Evolutionary conservation across 2,888 invertebrate genomes (phyloP).

Genomic region (Orthonychiurus folsomi): DNA sequence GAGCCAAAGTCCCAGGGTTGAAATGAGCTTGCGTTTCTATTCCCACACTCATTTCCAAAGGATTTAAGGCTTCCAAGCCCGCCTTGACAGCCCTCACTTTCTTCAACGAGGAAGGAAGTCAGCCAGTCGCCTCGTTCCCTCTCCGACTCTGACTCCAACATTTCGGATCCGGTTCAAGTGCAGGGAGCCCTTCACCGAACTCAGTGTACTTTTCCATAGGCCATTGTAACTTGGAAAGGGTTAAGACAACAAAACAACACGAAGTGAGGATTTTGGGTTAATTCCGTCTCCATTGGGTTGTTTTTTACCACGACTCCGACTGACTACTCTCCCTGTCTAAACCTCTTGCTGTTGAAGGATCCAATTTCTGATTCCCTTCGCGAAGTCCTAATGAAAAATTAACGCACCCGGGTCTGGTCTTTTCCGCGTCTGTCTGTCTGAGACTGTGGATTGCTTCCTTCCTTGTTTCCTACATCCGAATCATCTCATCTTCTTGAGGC

Average conservation of each 20-base stretch:
- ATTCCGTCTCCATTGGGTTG: too few relatives aligned
- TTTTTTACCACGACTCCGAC: too few relatives aligned
- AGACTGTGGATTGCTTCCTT: neutral
- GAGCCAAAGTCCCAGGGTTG: neutral
- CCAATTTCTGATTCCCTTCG: conserved; percentile 5
- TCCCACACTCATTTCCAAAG: conserved; percentile 1
- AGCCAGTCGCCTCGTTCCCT: neutral
- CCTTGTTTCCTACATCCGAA: neutral
- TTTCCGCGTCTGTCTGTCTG: neutral
- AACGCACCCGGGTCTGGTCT: too few relatives aligned
- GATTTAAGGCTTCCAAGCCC: neutral
- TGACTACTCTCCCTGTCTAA: too few relatives aligned
- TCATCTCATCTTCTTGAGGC: neutral
- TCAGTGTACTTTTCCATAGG: too few relatives aligned
- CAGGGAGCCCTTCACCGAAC: too few relatives aligned
- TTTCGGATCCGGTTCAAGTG: too few relatives aligned
- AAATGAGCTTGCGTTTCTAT: neutral
- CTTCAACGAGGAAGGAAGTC: neutral
- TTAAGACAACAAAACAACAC: too few relatives aligned
- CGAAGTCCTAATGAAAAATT: conserved; percentile 7
- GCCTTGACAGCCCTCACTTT: neutral
- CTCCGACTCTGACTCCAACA: too few relatives aligned
- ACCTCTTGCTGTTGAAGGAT: too few relatives aligned
- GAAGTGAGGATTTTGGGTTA: too few relatives aligned
- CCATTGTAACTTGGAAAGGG: too few relatives aligned